Evolutionary conservation across 2,888 invertebrate genomes (phyloP).

Genomic region (Trichacis sp.): DNA sequence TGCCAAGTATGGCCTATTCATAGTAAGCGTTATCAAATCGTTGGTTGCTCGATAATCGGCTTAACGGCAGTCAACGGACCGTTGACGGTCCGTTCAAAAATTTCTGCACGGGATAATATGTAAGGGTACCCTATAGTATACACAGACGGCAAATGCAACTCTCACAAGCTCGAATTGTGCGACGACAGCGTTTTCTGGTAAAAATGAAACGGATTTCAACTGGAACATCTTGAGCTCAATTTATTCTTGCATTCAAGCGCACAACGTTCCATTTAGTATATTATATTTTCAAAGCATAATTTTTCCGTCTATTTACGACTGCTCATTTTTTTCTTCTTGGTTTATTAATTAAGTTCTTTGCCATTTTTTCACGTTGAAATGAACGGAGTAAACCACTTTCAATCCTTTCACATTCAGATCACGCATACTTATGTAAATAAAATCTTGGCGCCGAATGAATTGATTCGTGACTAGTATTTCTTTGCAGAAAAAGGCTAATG

Average conservation of each 20-base stretch:
- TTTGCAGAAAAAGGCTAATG: neutral
- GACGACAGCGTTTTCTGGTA: constrained; percentile 70
- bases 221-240: constrained; percentile 9
- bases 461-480: neutral
- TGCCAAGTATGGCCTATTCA: too few species aligned
- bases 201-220: neutral
- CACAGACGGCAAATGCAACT: constrained; percentile 78
- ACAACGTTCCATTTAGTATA: too few species aligned
- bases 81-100: too few species aligned
- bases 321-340: neutral
- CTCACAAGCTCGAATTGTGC: constrained; percentile 81
- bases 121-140: too few species aligned
- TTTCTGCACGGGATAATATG: too few species aligned
- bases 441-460: constrained; percentile 1
- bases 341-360: too few species aligned
- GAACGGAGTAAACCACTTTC: neutral
- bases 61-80: too few species aligned
- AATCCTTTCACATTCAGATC: constrained; percentile 3
- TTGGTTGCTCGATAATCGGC: too few species aligned
- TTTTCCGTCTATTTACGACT: neutral
- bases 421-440: neutral
- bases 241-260: neutral
- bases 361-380: neutral
- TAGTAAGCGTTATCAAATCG: too few species aligned
- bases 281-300: too few species aligned